Evolutionary conservation across 1,140 invertebrate genomes (phyloP), one percentile per base, ranked within the genome.

Genomic region (Lepidurus arcticus): DNA sequence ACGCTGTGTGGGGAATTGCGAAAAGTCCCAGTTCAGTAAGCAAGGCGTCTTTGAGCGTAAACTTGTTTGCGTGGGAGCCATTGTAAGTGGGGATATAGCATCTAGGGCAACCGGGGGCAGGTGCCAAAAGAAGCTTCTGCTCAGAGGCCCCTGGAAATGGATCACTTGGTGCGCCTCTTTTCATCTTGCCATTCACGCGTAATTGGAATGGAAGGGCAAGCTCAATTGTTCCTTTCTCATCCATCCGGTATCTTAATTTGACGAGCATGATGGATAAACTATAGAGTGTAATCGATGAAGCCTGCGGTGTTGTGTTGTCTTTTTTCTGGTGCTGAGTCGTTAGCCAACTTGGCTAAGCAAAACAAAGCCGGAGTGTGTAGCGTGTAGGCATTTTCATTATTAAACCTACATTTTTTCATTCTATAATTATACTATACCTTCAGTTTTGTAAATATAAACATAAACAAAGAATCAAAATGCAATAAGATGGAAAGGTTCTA

Each of bases 171-270:
- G 53, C 13, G 53, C 53, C 7, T 65, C 53, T 65, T 21, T 65
- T 65, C 53, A 65, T 16, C 53, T 16, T 16, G 13, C 53, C 53
- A 7, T 65, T 65, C 53, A 7, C 53, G 53, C 53, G 53, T 65
- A 65, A 65, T 65, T 65, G 53, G 53, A 65, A 65, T 65, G 53
- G 53, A 21, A 65, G 21, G 34, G 16, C 13, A 65, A 65, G 53
- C 53, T 65, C 53, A 9, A 65, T 65, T 65, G 53, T 65, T 65
- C 53, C 21, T 65, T 65, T 65, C 53, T 65, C 53, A 65, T 65
- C 53, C 53, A 13, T 65, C 53, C 21, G 53, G 16, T 65, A 1
- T 65, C 21, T 65, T n/a, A n/a, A n/a, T n/a, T 21, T 65, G 53
- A 65, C 13, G 53, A 65, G 6, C 21, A 65, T 65, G 53, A 65